Conservation (phyloP, 1,140 invertebrate species). For the Penaeus chinensis region DNA sequence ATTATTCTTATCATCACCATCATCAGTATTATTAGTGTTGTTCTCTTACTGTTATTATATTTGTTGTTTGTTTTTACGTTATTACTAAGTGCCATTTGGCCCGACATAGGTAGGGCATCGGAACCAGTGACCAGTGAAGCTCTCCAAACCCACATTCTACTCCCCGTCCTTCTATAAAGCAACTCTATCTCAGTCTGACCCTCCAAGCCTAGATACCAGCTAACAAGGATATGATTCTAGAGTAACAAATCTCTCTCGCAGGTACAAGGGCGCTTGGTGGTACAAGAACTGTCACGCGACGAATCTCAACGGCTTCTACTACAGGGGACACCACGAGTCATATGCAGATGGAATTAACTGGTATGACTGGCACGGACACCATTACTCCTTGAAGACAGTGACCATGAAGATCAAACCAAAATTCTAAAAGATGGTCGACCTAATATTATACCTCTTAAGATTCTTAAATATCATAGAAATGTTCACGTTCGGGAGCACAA, state of each 20-base stretch:
- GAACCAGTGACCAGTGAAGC: background rate
- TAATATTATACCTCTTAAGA: too few species aligned
- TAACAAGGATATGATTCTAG: background rate
- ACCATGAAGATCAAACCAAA: slow-evolving; percentile 67
- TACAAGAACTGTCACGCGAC: slow-evolving; percentile 64
- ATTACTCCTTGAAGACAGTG: slow-evolving; percentile 66
- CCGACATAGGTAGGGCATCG: too few species aligned
- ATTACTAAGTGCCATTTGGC: too few species aligned
- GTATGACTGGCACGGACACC: slow-evolving; percentile 66
- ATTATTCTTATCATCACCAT: too few species aligned
- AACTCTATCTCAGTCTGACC: too few species aligned
- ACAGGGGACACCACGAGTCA: slow-evolving; percentile 63
- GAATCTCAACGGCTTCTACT: slow-evolving; percentile 66
- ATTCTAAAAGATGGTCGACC: background rate
- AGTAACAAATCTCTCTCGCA: background rate
- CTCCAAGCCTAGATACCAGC: background rate
- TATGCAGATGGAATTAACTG: slow-evolving; percentile 66
- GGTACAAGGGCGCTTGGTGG: slow-evolving; percentile 66
- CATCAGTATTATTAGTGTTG: too few species aligned
- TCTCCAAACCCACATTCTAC: too few species aligned
- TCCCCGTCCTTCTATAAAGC: too few species aligned
- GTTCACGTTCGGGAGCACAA: too few species aligned
- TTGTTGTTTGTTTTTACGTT: too few species aligned
- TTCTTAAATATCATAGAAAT: too few species aligned
- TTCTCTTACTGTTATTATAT: too few species aligned